These are phyloP conservation scores for Chanos chanos DNA, from an alignment of 2,797 vertebrate species.

Conservation along the genomic window DNA sequence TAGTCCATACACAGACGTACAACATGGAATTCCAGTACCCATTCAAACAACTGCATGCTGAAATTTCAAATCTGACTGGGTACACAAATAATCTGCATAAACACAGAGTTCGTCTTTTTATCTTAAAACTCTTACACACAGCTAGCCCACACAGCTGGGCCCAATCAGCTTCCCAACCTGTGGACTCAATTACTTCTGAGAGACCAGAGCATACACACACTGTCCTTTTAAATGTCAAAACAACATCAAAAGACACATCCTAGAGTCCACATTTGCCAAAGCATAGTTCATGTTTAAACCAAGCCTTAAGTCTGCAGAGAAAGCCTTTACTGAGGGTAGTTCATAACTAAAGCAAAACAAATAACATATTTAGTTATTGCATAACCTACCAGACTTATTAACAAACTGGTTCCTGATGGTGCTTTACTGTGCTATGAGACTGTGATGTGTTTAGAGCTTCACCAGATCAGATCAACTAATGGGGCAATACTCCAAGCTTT, in stretches of 20 bases:
- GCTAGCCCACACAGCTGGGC: slow-evolving; percentile 25
- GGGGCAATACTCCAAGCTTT: too few relatives aligned
- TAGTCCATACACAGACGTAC: too few relatives aligned
- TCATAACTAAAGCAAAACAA: slow-evolving; percentile 4
- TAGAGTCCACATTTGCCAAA: slow-evolving; percentile 1
- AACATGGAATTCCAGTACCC: too few relatives aligned
- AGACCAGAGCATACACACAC: slow-evolving; percentile 19
- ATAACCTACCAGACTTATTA: too few relatives aligned
- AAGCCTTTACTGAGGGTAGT: neutral
- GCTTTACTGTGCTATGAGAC: too few relatives aligned
- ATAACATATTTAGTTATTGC: slow-evolving; percentile 2
- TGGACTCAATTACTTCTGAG: slow-evolving; percentile 16
- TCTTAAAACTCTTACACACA: slow-evolving; percentile 31
- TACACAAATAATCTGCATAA: too few relatives aligned
- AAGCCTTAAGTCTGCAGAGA: too few relatives aligned
- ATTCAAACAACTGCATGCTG: too few relatives aligned
- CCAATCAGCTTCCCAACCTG: slow-evolving; percentile 22
- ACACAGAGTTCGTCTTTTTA: slow-evolving; percentile 45
- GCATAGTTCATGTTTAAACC: neutral
- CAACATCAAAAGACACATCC: slow-evolving; percentile 7
- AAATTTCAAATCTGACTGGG: too few relatives aligned
- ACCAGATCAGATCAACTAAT: too few relatives aligned
- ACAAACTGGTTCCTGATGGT: too few relatives aligned
- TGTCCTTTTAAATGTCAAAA: slow-evolving; percentile 27
- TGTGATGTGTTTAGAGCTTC: too few relatives aligned